Evolutionary conservation across 1,140 invertebrate species (phyloP).

Genomic region (Wiebesia pumilae): DNA sequence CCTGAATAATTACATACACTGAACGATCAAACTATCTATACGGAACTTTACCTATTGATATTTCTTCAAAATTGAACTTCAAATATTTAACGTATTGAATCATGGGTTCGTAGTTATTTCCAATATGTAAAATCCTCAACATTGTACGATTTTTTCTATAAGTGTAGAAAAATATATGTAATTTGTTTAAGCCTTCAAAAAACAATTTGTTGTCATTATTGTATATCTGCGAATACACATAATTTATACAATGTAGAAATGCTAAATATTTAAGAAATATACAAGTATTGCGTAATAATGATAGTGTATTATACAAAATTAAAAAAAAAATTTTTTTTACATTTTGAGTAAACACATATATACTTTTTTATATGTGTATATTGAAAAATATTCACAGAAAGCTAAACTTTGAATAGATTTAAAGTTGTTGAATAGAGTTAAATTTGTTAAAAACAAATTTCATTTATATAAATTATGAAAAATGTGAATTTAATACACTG

Average conservation of each 20-base stretch:
- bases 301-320: background rate
- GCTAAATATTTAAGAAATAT: background rate
- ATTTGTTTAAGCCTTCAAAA: background rate
- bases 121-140: background rate
- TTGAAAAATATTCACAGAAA: constrained; percentile 23
- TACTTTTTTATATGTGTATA: too few relatives aligned
- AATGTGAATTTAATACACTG: background rate
- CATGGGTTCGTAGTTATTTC: background rate
- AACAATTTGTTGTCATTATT: background rate
- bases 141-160: background rate
- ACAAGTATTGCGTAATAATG: background rate
- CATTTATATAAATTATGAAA: constrained; percentile 40
- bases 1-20: background rate
- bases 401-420: constrained; percentile 38
- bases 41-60: background rate
- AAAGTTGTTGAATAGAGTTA: constrained; percentile 41
- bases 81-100: background rate
- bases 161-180: background rate
- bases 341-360: background rate
- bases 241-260: background rate
- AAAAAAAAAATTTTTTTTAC: background rate
- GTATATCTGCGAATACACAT: background rate
- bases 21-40: background rate
- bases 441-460: constrained; percentile 38
- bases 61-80: background rate